Percentiles rank a stretch among this genome's conserved stretches.
Evolutionary conservation across 2,113 vertebrate species (phyloP).

Genomic region (Pelvicachromis taeniatus): DNA sequence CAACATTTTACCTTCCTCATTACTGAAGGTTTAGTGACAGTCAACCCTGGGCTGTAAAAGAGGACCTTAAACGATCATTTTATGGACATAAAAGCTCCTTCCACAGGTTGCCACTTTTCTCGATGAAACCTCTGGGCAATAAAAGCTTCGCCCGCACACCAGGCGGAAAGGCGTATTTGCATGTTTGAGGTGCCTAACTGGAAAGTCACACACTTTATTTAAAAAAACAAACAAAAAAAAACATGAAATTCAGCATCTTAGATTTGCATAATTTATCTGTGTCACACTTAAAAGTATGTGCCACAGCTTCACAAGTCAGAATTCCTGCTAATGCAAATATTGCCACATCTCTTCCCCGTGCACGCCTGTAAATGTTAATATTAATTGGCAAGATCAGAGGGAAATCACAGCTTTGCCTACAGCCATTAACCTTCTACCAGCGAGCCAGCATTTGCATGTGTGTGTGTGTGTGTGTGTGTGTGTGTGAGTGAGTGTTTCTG

Average conservation of each 20-base stretch:
- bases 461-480: too few species aligned
- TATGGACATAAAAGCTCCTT: background rate
- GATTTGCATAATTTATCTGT: background rate
- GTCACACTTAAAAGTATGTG: background rate
- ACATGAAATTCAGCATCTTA: background rate
- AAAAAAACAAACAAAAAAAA: fast-evolving
- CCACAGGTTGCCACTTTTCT: conserved; percentile 37
- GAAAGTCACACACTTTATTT: background rate
- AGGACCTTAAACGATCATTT: background rate
- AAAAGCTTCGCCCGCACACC: background rate
- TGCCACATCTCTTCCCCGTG: background rate
- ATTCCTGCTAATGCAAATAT: background rate
- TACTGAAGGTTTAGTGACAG: background rate
- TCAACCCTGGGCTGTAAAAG: background rate
- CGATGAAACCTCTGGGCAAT: background rate
- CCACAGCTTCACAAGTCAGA: background rate
- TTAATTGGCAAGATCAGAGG: background rate
- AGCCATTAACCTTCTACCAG: background rate
- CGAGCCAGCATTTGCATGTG: background rate
- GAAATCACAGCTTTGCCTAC: background rate
- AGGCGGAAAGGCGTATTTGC: background rate
- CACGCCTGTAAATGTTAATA: background rate
- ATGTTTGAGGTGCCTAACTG: background rate
- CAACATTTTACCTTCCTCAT: background rate
- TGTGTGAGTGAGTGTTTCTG: background rate